Conservation (phyloP, 2,888 invertebrate species). For the Phalera bucephala region DNA sequence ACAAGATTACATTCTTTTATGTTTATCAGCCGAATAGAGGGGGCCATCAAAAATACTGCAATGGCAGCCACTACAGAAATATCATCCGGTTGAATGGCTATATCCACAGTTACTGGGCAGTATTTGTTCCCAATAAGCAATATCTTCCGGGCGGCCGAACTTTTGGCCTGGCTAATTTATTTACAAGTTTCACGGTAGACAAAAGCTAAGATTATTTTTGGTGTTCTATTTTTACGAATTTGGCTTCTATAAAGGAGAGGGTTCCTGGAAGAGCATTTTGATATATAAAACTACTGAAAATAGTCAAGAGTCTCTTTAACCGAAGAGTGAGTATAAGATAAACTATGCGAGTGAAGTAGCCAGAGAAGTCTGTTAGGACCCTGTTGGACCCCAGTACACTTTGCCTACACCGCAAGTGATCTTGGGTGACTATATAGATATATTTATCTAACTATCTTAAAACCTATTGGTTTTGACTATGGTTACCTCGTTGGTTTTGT, state of each 20-base stretch:
- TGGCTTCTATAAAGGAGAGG: neutral
- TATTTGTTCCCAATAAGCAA: slow-evolving; percentile 67
- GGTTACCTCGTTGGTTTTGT: too few relatives aligned
- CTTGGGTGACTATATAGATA: too few relatives aligned
- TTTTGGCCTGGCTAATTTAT: slow-evolving; percentile 49
- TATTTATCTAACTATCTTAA: too few relatives aligned
- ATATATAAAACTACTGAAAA: too few relatives aligned
- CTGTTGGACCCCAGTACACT: too few relatives aligned
- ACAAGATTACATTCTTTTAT: slow-evolving; percentile 17
- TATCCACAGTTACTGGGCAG: slow-evolving; percentile 38
- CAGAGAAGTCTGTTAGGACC: too few relatives aligned
- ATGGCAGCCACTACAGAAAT: slow-evolving; percentile 30
- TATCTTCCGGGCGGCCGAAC: slow-evolving; percentile 52
- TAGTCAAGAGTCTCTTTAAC: too few relatives aligned
- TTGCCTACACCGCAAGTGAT: too few relatives aligned
- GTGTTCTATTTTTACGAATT: slow-evolving; percentile 5
- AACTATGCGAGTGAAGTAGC: too few relatives aligned
- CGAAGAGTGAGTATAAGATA: too few relatives aligned
- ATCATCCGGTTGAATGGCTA: slow-evolving; percentile 46
- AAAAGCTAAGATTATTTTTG: slow-evolving; percentile 12
- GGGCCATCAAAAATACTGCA: slow-evolving; percentile 30
- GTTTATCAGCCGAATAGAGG: slow-evolving; percentile 22
- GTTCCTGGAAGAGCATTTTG: too few relatives aligned
- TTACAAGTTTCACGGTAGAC: slow-evolving; percentile 37
- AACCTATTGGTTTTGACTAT: too few relatives aligned